Evolutionary conservation across 2,113 vertebrate species (phyloP), one percentile per base, ranked within the genome.

Genomic region (Picathartes gymnocephalus): DNA sequence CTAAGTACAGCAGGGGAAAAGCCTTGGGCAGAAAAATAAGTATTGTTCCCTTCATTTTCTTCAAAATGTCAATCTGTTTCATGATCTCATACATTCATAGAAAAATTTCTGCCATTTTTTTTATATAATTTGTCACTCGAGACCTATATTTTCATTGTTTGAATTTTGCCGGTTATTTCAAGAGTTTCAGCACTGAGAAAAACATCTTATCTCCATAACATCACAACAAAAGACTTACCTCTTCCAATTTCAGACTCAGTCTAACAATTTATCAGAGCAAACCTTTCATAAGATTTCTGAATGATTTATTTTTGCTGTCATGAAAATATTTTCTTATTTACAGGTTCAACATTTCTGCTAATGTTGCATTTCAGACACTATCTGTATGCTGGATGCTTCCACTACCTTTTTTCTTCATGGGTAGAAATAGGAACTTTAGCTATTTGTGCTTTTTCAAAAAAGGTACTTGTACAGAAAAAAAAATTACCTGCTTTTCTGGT

Each of bases 151-250:
- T 88, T 94, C 42, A 50, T 73, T 91, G 68, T 90, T 89, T 72
- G 64, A 86, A 79, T 86, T 82, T 81, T 83, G 45, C 74, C 90
- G 93, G 64, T 86, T 60, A 70, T 85, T 95, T 91, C 86, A 74
- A 79, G 62, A 57, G 58, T 84, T 94, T 85, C 65, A 86, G 37
- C 50, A 61, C 30, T 1, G 13, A 73, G 40, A 47, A 91, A 96
- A 92, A 93, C 17, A 81, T 82, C 58, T 90, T 82, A 78, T 95
- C 90, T 96, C 92, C 92, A 92, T 81, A 95, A 79, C 56, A 86
- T 50, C 76, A 86, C 62, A 96, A 81, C 92, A 95, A 81, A 92
- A 42, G 37, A 90, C 72, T 74, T 69, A 68, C 33, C 14, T 94
- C 48, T 92, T 95, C 83, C 86, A 76, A 39, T 86, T 92, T 85